Base-by-base conservation (phyloP, 2,888 invertebrate species). In the Cryptosula pallasiana region DNA sequence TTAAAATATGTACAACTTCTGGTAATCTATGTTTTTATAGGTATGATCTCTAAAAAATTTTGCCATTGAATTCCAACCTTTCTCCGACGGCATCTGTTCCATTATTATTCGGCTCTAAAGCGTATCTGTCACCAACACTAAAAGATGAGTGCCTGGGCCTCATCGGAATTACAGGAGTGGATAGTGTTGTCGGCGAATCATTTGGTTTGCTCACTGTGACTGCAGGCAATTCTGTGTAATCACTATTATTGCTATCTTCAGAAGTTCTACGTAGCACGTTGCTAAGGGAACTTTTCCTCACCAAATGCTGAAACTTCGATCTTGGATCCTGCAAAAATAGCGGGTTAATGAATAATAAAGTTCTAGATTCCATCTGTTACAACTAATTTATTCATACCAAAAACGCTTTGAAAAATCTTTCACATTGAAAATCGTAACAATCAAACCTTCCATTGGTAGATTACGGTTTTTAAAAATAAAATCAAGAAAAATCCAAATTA, bases 181-280 rank as follows among this genome's bases (percentile, higher is more conserved):
- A 5, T 13, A 27, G 13, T 32, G 63, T 13, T 27, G 25, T 32
- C 2, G 63, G 9, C 5, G 9, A 32, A 9, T 20, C 27, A 55
- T 5, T 20, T 25, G 63, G 13, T 32, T 32, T 63, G 63, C 32
- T 63, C 9, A 63, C 32, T 13, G 63, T 63, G 3, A 63, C 63
- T 32, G 32, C 63, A 3, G 63, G 63, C 63, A 63, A n/a, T 32
- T 63, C 63, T 32, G 32, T 32, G 63, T 63, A 63, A 32, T 63
- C 63, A 32, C 63, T 32, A 3, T 27, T 29, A 27, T 3, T 27
- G 27, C 63, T 63, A 5, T 63, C 63, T 32, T 27, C 9, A 3
- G 63, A 63, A 25, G 63, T 20, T 13, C 32, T 27, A 25, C 63
- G 63, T 29, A 63, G 32, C 9, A n/a, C 27, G 9, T 32, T 63